phyloP scores from a whole-genome alignment of 2,888 invertebrate genomes.

The Nomada fabriciana region DNA sequence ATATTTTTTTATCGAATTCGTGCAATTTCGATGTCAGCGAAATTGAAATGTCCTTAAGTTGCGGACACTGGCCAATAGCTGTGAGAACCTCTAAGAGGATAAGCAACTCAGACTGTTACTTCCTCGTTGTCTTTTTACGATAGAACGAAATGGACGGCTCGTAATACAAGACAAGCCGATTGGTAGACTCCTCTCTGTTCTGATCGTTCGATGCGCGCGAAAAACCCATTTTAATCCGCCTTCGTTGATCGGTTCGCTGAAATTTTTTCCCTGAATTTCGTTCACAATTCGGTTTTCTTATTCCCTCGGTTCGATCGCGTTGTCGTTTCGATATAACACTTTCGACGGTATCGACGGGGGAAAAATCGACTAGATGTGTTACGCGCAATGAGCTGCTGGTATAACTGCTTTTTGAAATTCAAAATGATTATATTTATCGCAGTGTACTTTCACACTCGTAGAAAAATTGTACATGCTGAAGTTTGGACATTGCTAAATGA shows the following conservation, averaged over 20 bases:
- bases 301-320: background rate
- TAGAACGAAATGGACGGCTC: constrained; percentile 49
- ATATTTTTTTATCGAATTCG: background rate
- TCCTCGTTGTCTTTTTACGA: constrained; percentile 49
- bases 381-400: too few relatives aligned
- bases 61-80: constrained; percentile 15
- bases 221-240: constrained; percentile 41
- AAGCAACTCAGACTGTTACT: constrained; percentile 52
- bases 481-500: too few relatives aligned
- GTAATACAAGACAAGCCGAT: constrained; percentile 61
- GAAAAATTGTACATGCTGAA: too few relatives aligned
- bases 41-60: constrained; percentile 40
- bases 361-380: background rate
- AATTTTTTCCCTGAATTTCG: constrained; percentile 10
- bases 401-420: too few relatives aligned
- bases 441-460: too few relatives aligned
- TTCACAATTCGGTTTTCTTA: background rate
- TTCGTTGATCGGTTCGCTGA: constrained; percentile 25
- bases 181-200: constrained; percentile 24
- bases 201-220: constrained; percentile 11
- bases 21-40: constrained; percentile 18
- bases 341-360: background rate
- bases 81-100: constrained; percentile 55
- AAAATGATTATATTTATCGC: too few relatives aligned
- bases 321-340: background rate